Conservation (phyloP, 2,113 vertebrate genomes). For the Anseranas semipalmata region DNA sequence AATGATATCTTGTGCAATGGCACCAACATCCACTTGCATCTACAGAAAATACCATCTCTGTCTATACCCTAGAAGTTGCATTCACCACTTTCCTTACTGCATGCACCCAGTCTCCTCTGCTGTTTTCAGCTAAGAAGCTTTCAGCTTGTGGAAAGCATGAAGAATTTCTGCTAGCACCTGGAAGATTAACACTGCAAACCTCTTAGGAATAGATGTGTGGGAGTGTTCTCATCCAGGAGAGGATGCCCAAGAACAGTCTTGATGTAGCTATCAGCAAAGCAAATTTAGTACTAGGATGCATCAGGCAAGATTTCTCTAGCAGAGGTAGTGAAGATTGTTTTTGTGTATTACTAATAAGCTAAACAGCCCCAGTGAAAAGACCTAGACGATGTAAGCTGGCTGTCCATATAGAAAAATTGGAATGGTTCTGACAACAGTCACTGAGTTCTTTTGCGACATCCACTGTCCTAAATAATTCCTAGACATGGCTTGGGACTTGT, state of each 20-base stretch:
- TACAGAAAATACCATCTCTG: neutral
- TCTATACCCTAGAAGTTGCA: neutral
- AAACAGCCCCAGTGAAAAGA: neutral
- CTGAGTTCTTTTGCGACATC: neutral
- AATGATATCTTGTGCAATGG: neutral
- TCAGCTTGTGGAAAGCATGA: neutral
- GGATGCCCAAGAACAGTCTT: neutral
- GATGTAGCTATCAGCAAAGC: neutral
- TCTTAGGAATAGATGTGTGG: neutral
- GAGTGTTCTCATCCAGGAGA: neutral
- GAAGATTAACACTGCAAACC: neutral
- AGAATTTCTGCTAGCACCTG: neutral
- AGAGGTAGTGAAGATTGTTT: neutral
- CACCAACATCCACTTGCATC: neutral
- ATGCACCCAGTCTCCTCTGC: neutral
- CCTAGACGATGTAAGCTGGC: neutral
- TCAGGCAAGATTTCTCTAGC: neutral
- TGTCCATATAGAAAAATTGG: neutral
- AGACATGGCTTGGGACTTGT: neutral
- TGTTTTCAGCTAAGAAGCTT: neutral
- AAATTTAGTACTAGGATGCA: neutral
- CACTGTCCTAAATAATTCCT: neutral
- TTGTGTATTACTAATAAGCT: neutral
- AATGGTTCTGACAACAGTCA: neutral
- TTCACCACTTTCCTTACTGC: neutral